Evolutionary conservation across 1,140 invertebrate species (phyloP).

Genomic region (Drosophila orosa): DNA sequence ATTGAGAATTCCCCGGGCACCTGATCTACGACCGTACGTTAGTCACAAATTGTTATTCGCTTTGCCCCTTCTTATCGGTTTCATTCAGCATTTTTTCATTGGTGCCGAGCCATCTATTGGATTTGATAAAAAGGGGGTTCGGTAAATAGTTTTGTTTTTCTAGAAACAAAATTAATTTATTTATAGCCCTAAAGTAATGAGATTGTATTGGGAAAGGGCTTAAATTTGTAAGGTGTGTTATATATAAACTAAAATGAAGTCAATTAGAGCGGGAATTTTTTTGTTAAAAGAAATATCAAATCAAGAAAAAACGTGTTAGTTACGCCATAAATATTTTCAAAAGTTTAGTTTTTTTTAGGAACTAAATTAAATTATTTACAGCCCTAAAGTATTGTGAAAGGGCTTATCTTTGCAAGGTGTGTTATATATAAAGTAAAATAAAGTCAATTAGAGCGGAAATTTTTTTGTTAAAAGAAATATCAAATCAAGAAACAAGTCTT

Average conservation of each 20-base stretch:
- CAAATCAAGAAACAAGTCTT: no score
- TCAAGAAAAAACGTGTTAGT: no score
- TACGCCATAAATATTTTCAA: no score
- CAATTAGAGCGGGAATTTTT: no score
- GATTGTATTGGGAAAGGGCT: not conserved
- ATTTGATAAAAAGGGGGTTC: not conserved
- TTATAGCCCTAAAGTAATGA: not conserved
- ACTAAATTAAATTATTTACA: no score
- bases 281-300: no score
- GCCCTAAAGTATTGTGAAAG: no score
- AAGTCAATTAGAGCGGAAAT: no score
- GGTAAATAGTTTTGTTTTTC: no score
- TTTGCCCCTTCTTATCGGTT: slow-evolving; percentile 14
- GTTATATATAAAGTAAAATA: not conserved
- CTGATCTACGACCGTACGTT: slow-evolving; percentile 18
- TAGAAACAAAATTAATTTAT: not conserved
- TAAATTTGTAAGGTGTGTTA: not conserved
- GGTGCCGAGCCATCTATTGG: no score
- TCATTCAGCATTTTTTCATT: slow-evolving; percentile 21
- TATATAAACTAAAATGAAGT: not conserved
- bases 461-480: no score
- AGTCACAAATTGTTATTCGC: slow-evolving; percentile 36
- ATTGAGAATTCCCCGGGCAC: slow-evolving; percentile 38
- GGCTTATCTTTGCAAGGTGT: not conserved
- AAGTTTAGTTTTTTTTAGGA: no score